phyloP scores from a whole-genome alignment of 2,113 vertebrate genomes.

The Cavia porcellus region DNA sequence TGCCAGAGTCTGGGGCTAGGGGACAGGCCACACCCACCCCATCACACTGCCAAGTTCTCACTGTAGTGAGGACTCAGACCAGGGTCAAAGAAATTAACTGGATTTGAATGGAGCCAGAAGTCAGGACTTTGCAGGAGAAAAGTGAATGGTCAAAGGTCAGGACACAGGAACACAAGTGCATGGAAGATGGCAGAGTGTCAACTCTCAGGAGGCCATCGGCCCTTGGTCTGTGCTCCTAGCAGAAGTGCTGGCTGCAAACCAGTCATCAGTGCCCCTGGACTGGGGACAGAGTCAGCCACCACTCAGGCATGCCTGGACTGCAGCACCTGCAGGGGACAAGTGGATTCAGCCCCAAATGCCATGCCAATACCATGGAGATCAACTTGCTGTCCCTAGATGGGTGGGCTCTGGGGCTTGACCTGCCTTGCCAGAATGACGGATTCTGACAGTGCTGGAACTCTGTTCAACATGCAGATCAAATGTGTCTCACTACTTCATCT shows the following conservation, averaged over 20 bases:
- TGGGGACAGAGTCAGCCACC: neutral
- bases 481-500: neutral
- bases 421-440: neutral
- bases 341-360: neutral
- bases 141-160: neutral
- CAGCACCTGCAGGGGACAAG: neutral
- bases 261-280: neutral
- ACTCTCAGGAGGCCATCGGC: neutral
- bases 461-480: neutral
- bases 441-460: neutral
- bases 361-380: neutral
- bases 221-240: neutral
- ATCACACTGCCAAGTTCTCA: neutral
- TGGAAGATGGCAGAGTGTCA: neutral
- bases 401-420: neutral
- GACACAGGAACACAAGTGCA: neutral
- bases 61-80: neutral
- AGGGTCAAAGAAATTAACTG: neutral
- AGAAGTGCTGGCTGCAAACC: neutral
- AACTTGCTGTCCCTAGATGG: neutral
- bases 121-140: neutral
- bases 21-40: neutral
- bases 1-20: fast-evolving
- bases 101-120: neutral
- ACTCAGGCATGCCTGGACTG: neutral